A percentile compares a stretch with the other conserved stretches of the same genome.
Evolutionary conservation across 2,888 invertebrate genomes (phyloP).

Genomic region (Polymixis lichenea): DNA sequence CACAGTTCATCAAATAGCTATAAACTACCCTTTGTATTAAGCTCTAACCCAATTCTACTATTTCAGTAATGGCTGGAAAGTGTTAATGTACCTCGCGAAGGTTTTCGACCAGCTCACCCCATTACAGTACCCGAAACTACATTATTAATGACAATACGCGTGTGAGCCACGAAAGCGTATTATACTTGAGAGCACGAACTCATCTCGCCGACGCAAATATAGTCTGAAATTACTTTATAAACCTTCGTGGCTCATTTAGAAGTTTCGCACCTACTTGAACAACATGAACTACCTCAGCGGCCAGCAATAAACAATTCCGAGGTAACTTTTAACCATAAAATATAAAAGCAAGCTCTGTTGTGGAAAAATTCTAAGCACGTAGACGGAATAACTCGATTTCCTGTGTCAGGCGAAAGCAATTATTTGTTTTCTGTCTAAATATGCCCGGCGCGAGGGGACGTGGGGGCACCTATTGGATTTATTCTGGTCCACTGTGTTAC

Average conservation of each 20-base stretch:
- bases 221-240: slow-evolving; percentile 66
- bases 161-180: slow-evolving; percentile 26
- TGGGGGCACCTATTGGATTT: slow-evolving; percentile 71
- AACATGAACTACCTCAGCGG: slow-evolving; percentile 54
- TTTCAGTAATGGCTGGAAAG: slow-evolving; percentile 31
- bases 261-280: slow-evolving; percentile 71
- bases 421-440: slow-evolving; percentile 76
- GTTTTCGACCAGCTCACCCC: slow-evolving; percentile 14
- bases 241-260: slow-evolving; percentile 74
- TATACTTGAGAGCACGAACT: slow-evolving; percentile 53
- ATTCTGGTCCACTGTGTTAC: slow-evolving; percentile 63
- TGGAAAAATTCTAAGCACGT: slow-evolving; percentile 72
- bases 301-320: slow-evolving; percentile 59
- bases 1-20: slow-evolving; percentile 39
- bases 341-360: slow-evolving; percentile 53
- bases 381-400: slow-evolving; percentile 74
- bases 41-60: slow-evolving; percentile 13
- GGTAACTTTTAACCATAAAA: slow-evolving; percentile 53
- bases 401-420: slow-evolving; percentile 76
- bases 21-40: slow-evolving; percentile 16
- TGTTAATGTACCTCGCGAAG: slow-evolving; percentile 28
- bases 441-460: slow-evolving; percentile 61
- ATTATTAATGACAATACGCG: slow-evolving; percentile 44
- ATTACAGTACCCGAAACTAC: slow-evolving; percentile 38
- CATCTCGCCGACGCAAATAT: slow-evolving; percentile 62